These are phyloP conservation scores for Lagorchestes hirsutus DNA, from an alignment of 2,797 vertebrate species.

Conservation along the genomic window DNA sequence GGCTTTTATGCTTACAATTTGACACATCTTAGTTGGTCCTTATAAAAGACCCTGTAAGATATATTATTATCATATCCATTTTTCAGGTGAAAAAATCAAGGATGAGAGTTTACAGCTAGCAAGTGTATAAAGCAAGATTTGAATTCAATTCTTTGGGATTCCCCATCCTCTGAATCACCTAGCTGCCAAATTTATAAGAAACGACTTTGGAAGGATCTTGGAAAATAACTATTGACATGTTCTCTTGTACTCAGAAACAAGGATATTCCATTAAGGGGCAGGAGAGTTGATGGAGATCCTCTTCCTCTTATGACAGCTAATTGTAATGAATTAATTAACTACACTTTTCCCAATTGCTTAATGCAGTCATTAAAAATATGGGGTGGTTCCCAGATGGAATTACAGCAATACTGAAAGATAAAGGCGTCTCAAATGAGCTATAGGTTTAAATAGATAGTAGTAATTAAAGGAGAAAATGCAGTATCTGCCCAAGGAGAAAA, in stretches of 20 bases:
- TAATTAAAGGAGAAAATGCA: slow-evolving; percentile 62
- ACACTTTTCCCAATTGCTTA: slow-evolving; percentile 54
- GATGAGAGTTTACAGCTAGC: neutral
- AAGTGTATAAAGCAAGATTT: neutral
- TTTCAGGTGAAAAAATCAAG: neutral
- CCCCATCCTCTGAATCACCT: neutral
- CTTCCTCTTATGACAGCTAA: slow-evolving; percentile 52
- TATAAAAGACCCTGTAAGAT: neutral
- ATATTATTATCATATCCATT: neutral
- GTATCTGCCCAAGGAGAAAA: slow-evolving; percentile 64
- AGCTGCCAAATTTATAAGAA: neutral
- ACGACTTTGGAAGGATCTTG: neutral
- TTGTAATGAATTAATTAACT: slow-evolving; percentile 62
- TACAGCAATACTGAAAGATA: slow-evolving; percentile 39
- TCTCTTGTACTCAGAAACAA: neutral
- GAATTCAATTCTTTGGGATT: neutral
- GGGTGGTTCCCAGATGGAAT: slow-evolving; percentile 41
- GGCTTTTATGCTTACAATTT: neutral
- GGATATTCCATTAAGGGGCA: slow-evolving; percentile 54
- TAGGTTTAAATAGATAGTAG: slow-evolving; percentile 58
- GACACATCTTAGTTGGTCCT: neutral
- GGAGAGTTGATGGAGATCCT: slow-evolving; percentile 31
- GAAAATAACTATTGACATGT: slow-evolving; percentile 1
- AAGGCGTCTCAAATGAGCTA: slow-evolving; percentile 57
- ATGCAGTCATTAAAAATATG: slow-evolving; percentile 50